Evolutionary conservation across 2,113 vertebrate species (phyloP).

Genomic region (Brachyhypopomus occidentalis): DNA sequence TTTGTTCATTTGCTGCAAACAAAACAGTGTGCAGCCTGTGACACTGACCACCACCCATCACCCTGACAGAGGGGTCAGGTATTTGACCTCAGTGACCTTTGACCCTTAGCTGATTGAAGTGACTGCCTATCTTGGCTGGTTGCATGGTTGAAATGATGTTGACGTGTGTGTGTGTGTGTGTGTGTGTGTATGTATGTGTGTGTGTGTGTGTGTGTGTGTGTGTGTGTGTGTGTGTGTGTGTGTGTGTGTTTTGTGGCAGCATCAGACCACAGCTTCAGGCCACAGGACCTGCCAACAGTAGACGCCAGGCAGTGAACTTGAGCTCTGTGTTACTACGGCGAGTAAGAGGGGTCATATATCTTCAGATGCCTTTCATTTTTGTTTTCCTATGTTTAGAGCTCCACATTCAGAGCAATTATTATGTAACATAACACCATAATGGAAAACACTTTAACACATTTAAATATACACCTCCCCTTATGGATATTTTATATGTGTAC

Average conservation of each 20-base stretch:
- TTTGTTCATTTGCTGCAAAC: constrained; percentile 24
- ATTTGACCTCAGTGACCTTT: constrained; percentile 75
- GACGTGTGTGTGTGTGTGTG: constrained; percentile 62
- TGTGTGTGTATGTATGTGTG: constrained; percentile 43
- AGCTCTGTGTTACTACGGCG: constrained; percentile 25
- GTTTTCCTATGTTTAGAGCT: constrained; percentile 7
- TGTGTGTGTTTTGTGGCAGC: constrained; percentile 16
- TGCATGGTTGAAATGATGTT: constrained; percentile 73
- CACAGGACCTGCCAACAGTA: constrained; percentile 18
- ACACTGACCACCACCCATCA: constrained; percentile 76
- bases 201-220: background rate
- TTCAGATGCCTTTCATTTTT: constrained; percentile 20
- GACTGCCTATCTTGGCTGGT: constrained; percentile 69
- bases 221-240: background rate
- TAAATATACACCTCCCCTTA: constrained; percentile 12
- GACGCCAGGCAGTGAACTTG: constrained; percentile 52
- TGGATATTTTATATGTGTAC: constrained; percentile 19
- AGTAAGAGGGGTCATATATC: constrained; percentile 20
- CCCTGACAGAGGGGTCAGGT: constrained; percentile 70
- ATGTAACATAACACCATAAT: constrained; percentile 17
- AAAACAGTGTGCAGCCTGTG: constrained; percentile 57
- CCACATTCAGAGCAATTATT: constrained; percentile 5
- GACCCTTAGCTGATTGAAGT: constrained; percentile 76
- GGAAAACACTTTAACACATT: background rate
- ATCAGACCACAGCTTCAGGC: background rate